A percentile compares a stretch with the other conserved stretches of the same genome.
These are phyloP conservation scores for Nephrotoma flavescens DNA, from an alignment of 2,888 invertebrate genomes.

Conservation along the genomic window DNA sequence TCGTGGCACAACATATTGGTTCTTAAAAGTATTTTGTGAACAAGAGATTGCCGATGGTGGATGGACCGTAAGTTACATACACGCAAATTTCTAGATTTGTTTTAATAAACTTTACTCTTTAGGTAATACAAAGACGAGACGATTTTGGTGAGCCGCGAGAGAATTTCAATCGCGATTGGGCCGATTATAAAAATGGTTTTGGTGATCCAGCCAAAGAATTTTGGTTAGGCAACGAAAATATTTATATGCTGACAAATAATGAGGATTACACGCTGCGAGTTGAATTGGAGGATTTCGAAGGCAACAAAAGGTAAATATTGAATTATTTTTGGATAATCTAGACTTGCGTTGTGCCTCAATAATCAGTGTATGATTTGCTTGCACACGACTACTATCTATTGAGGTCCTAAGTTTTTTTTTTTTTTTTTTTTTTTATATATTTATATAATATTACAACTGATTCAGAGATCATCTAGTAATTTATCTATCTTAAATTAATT, in stretches of 20 bases:
- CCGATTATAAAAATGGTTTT: conserved; percentile 84
- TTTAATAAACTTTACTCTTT: conserved; percentile 11
- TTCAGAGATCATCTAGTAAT: too few species aligned
- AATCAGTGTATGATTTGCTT: neutral
- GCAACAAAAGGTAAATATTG: conserved; percentile 60
- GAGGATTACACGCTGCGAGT: conserved; percentile 78
- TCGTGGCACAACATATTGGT: conserved; percentile 84
- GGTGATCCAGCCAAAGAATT: conserved; percentile 82
- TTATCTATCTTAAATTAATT: too few species aligned
- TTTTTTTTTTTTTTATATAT: too few species aligned
- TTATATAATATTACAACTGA: too few species aligned
- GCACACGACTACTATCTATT: too few species aligned
- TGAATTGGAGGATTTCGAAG: conserved; percentile 84
- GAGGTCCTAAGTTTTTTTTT: too few species aligned
- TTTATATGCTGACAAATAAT: conserved; percentile 84
- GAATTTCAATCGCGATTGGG: conserved; percentile 85
- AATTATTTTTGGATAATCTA: neutral
- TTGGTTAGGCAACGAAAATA: conserved; percentile 88
- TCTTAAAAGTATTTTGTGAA: conserved; percentile 80
- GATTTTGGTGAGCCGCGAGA: conserved; percentile 77
- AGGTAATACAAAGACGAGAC: conserved; percentile 83
- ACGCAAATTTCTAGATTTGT: neutral
- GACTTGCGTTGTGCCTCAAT: neutral
- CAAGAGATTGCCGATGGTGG: conserved; percentile 81
- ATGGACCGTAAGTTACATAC: conserved; percentile 62